Conservation (phyloP, 2,888 invertebrate genomes). For the Drosophila tripunctata region DNA sequence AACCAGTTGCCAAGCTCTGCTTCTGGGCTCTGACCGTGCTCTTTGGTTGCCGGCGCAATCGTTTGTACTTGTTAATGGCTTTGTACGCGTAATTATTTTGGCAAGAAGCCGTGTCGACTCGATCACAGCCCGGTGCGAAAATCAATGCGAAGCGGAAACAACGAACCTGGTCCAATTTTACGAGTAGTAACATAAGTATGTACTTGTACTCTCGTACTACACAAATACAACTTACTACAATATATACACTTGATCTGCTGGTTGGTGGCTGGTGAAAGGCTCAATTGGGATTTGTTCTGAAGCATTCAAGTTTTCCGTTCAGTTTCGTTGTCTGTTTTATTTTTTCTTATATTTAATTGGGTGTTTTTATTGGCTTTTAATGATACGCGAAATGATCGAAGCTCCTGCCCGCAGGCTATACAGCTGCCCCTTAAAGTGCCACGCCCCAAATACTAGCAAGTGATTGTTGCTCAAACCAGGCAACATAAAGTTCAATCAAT, state of each 20-base stretch:
- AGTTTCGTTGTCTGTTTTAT: constrained; percentile 32
- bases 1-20: constrained; percentile 55
- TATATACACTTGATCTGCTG: constrained; percentile 28
- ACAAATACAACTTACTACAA: constrained; percentile 24
- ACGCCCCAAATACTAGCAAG: constrained; percentile 60
- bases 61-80: constrained; percentile 78
- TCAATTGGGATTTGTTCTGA: constrained; percentile 76
- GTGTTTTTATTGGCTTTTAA: constrained; percentile 79
- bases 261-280: constrained; percentile 66
- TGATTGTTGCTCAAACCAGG: constrained; percentile 69
- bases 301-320: constrained; percentile 37
- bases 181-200: constrained; percentile 9
- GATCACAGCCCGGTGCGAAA: constrained; percentile 41
- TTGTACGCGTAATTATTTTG: constrained; percentile 79
- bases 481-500: constrained; percentile 73
- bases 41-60: constrained; percentile 64
- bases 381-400: constrained; percentile 79
- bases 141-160: constrained; percentile 50
- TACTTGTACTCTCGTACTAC: background rate
- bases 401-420: constrained; percentile 61
- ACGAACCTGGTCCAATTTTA: constrained; percentile 50
- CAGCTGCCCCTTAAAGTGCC: constrained; percentile 48
- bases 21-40: constrained; percentile 6
- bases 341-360: constrained; percentile 75
- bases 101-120: constrained; percentile 65